Conservation (phyloP, 2,888 invertebrate genomes). For the Drosophila aldrichi region DNA sequence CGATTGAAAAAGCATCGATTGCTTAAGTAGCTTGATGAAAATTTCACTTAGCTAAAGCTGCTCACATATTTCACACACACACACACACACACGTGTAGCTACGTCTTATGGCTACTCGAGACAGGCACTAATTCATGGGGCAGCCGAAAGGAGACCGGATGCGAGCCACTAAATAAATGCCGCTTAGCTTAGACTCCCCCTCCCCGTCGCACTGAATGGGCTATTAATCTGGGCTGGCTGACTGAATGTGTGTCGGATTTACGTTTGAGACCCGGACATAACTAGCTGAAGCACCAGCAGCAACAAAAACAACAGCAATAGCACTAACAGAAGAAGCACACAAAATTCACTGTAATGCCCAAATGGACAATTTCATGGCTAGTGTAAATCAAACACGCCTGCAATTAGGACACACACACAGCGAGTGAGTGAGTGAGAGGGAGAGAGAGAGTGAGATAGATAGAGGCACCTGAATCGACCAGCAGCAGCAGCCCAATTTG, state of each 20-base stretch:
- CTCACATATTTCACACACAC: constrained; percentile 4
- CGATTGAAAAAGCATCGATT: not conserved
- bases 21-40: constrained; percentile 26
- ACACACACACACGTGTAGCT: not conserved
- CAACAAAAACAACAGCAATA: not conserved
- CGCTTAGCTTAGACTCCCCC: constrained; percentile 36
- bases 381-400: constrained; percentile 77
- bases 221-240: constrained; percentile 65
- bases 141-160: constrained; percentile 35
- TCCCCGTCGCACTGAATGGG: constrained; percentile 46
- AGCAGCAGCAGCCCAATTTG: constrained; percentile 39
- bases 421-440: not conserved
- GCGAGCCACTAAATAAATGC: constrained; percentile 69
- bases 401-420: constrained; percentile 61
- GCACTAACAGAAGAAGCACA: constrained; percentile 27
- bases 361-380: constrained; percentile 78
- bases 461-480: constrained; percentile 19
- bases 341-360: constrained; percentile 63
- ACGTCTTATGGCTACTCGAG: constrained; percentile 8
- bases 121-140: constrained; percentile 43
- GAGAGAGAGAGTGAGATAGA: not conserved
- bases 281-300: not conserved
- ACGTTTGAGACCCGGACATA: constrained; percentile 37
- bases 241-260: constrained; percentile 65
- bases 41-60: constrained; percentile 16